Percentiles rank a stretch among this genome's conserved stretches.
phyloP scores from a whole-genome alignment of 2,113 vertebrate genomes.

The Brienomyrus brachyistius region DNA sequence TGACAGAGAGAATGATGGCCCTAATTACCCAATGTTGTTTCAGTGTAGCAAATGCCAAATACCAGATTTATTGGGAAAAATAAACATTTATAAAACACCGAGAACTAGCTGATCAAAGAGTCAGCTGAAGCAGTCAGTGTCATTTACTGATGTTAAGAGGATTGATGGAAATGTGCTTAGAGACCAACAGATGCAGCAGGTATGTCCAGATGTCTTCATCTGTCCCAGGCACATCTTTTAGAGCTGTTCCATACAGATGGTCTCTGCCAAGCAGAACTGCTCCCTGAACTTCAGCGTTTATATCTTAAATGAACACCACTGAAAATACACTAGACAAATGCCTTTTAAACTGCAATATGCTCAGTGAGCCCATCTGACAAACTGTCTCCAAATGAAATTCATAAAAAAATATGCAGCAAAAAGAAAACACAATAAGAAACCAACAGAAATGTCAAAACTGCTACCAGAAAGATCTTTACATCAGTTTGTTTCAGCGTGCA shows the following conservation, averaged over 20 bases:
- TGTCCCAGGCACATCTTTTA: conserved; percentile 44
- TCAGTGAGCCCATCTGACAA: background rate
- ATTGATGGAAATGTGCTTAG: conserved; percentile 55
- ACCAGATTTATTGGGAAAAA: conserved; percentile 2
- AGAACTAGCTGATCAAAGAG: conserved; percentile 53
- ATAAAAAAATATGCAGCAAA: background rate
- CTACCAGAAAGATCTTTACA: conserved; percentile 6
- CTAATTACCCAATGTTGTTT: conserved; percentile 21
- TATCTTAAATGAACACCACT: conserved; percentile 4
- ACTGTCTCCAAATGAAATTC: background rate
- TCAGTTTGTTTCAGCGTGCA: background rate
- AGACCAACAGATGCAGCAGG: conserved; percentile 59
- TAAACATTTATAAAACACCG: conserved; percentile 5
- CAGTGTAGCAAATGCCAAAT: conserved; percentile 8
- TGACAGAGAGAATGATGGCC: conserved; percentile 16
- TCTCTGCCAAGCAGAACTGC: conserved; percentile 30
- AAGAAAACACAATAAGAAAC: background rate
- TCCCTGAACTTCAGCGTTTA: background rate
- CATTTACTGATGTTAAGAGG: conserved; percentile 44
- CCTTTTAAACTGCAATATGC: background rate
- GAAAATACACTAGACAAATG: background rate
- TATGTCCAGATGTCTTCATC: conserved; percentile 64
- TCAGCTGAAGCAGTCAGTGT: conserved; percentile 35
- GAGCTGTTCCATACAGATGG: conserved; percentile 53
- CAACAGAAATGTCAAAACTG: background rate